phyloP scores from a whole-genome alignment of 2,888 invertebrate species.

The Chymomyza caudatula region DNA sequence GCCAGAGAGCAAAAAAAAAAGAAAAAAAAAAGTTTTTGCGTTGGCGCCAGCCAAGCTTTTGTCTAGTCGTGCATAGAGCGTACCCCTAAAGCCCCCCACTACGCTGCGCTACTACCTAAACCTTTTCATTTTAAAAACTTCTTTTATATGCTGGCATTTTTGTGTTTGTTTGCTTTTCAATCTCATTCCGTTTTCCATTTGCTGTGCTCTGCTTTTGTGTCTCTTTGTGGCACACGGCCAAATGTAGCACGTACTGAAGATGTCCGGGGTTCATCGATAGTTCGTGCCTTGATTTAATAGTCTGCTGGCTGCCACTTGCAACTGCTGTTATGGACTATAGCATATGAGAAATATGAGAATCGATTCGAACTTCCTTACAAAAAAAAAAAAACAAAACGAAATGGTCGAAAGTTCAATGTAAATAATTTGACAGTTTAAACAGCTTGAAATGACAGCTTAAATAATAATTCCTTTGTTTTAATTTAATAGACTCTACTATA shows the following conservation, averaged over 20 bases:
- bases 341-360: not conserved
- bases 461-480: not conserved
- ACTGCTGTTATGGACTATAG: conserved; percentile 27
- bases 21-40: not conserved
- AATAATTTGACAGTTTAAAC: conserved; percentile 12
- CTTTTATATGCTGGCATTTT: conserved; percentile 46
- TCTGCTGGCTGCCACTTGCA: conserved; percentile 60
- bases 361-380: not conserved
- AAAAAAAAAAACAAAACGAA: too few relatives aligned
- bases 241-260: conserved; percentile 40
- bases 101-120: not conserved
- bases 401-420: not conserved
- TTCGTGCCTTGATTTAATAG: conserved; percentile 70
- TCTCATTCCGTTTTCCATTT: conserved; percentile 32
- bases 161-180: conserved; percentile 25
- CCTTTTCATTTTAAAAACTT: conserved; percentile 53
- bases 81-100: not conserved
- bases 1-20: not conserved
- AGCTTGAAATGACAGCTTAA: not conserved
- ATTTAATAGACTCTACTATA: not conserved
- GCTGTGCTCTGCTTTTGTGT: not conserved
- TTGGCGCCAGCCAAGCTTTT: conserved; percentile 56
- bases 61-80: conserved; percentile 38
- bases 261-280: conserved; percentile 58
- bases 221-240: conserved; percentile 53